phyloP scores from a whole-genome alignment of 2,888 invertebrate species.

The Geophilus truncorum region DNA sequence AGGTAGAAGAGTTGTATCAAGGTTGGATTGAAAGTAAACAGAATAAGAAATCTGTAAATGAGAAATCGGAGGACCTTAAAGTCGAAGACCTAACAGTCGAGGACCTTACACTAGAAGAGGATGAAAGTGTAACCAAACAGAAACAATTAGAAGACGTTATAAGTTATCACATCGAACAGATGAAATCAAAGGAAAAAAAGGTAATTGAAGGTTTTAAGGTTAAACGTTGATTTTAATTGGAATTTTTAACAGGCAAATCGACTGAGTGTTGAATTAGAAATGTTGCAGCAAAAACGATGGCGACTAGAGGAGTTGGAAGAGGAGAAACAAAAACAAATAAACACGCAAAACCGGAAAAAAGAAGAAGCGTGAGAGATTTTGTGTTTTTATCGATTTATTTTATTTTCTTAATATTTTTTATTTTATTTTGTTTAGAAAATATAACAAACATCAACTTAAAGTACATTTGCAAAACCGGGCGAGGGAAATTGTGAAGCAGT shows the following conservation, averaged over 20 bases:
- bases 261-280: background rate
- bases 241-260: background rate
- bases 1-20: background rate
- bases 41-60: background rate
- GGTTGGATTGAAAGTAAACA: background rate
- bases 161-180: background rate
- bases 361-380: background rate
- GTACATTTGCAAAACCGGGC: background rate
- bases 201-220: background rate
- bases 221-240: background rate
- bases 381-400: background rate
- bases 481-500: background rate
- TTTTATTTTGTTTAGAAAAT: background rate
- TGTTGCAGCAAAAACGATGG: background rate
- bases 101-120: background rate
- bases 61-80: background rate
- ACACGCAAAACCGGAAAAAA: background rate
- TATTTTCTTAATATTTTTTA: background rate
- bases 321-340: background rate
- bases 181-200: background rate
- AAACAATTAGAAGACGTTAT: background rate
- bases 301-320: background rate
- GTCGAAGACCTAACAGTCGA: background rate
- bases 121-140: background rate
- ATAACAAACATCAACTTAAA: background rate